A percentile compares a stretch with the other conserved stretches of the same genome.
Evolutionary conservation across 2,113 vertebrate genomes (phyloP).

Genomic region (Bufo gargarizans): DNA sequence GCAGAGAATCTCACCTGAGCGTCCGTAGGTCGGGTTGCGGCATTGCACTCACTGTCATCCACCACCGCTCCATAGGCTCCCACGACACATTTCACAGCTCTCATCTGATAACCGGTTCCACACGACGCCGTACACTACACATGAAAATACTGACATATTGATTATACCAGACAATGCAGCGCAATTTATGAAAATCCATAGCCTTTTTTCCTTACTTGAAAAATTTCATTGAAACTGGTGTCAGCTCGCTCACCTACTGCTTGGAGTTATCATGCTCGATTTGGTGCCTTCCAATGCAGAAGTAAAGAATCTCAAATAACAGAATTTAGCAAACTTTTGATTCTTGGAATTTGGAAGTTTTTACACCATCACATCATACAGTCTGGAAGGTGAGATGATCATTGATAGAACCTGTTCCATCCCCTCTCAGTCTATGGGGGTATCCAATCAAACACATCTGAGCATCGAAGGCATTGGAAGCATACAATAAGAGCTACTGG

Average conservation of each 20-base stretch:
- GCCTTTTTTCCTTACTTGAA: not conserved
- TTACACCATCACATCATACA: not conserved
- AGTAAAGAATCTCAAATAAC: slow-evolving; percentile 4
- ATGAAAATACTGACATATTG: slow-evolving; percentile 7
- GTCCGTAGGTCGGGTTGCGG: slow-evolving; percentile 88
- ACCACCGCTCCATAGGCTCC: slow-evolving; percentile 86
- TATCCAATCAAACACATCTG: not conserved
- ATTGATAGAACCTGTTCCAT: not conserved
- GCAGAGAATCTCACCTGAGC: slow-evolving; percentile 80
- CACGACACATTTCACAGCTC: slow-evolving; percentile 91
- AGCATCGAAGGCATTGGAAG: not conserved
- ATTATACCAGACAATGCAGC: not conserved
- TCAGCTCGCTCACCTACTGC: slow-evolving; percentile 75
- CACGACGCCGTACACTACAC: slow-evolving; percentile 91
- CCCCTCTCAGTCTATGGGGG: not conserved
- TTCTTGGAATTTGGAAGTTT: not conserved
- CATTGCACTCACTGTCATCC: slow-evolving; percentile 90
- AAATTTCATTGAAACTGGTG: slow-evolving; percentile 69
- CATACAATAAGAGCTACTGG: not conserved
- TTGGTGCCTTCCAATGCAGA: slow-evolving; percentile 73
- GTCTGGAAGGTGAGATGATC: not conserved
- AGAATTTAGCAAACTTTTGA: not conserved
- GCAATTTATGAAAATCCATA: slow-evolving; percentile 12
- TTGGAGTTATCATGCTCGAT: slow-evolving; percentile 75
- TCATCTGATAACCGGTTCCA: slow-evolving; percentile 93